Percentiles rank a stretch among this genome's conserved stretches.
Evolutionary conservation across 2,888 invertebrate species (phyloP).

Genomic region (Mantis religiosa): DNA sequence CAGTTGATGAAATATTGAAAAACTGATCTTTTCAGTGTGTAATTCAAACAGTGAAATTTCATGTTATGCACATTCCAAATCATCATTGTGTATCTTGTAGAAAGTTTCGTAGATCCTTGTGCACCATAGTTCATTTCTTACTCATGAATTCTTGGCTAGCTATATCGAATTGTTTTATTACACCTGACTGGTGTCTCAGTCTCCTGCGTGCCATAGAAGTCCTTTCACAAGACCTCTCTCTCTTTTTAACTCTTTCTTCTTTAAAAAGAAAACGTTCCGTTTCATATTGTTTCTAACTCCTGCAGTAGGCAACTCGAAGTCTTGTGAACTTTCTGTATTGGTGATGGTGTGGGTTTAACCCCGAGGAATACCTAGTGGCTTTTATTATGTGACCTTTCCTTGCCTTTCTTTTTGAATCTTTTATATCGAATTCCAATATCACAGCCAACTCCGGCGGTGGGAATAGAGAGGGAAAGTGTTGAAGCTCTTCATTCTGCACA

Average conservation of each 20-base stretch:
- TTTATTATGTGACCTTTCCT: background rate
- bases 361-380: background rate
- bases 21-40: no score
- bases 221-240: no score
- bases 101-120: no score
- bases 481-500: background rate
- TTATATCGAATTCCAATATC: background rate
- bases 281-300: background rate
- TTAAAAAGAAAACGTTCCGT: background rate
- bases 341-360: background rate
- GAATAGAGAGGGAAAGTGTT: background rate
- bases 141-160: no score
- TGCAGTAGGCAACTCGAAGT: background rate
- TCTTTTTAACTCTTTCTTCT: background rate
- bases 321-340: background rate
- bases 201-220: no score
- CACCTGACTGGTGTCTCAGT: no score
- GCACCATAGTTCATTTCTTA: no score
- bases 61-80: no score
- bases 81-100: no score
- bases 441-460: background rate
- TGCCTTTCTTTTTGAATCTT: background rate
- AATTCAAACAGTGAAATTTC: no score
- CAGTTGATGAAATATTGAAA: no score
- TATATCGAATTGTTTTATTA: no score